Evolutionary conservation across 2,888 invertebrate genomes (phyloP).

Genomic region (Synergus laeviventris): DNA sequence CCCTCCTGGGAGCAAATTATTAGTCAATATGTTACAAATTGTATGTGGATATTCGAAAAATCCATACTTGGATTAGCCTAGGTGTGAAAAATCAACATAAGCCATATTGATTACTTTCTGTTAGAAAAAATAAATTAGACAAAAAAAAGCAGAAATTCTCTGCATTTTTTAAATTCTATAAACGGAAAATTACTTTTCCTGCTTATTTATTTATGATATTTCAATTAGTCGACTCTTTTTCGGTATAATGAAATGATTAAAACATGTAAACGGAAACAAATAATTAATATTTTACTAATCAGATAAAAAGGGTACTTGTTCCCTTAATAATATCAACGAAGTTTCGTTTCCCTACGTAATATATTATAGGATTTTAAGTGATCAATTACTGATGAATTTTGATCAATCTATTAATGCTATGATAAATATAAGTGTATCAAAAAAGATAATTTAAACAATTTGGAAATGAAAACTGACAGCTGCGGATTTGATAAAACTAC

Average conservation of each 20-base stretch:
- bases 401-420: not conserved
- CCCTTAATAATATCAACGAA: no score
- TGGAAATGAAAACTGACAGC: not conserved
- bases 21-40: conserved; percentile 71
- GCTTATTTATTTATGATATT: no score
- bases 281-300: not conserved
- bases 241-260: no score
- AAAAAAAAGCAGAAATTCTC: no score
- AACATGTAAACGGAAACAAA: not conserved
- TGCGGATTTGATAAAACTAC: not conserved
- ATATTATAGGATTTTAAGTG: not conserved
- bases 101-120: not conserved
- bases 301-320: no score
- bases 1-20: conserved; percentile 66
- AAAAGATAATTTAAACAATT: not conserved
- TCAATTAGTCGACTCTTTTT: no score
- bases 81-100: not conserved
- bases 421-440: not conserved
- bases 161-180: no score
- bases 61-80: conserved; percentile 54
- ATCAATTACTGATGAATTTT: not conserved
- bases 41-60: conserved; percentile 63
- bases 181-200: no score
- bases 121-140: no score
- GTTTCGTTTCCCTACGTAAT: no score